Base-by-base conservation (phyloP, 2,888 invertebrate species). In the Apodemia mormo region DNA sequence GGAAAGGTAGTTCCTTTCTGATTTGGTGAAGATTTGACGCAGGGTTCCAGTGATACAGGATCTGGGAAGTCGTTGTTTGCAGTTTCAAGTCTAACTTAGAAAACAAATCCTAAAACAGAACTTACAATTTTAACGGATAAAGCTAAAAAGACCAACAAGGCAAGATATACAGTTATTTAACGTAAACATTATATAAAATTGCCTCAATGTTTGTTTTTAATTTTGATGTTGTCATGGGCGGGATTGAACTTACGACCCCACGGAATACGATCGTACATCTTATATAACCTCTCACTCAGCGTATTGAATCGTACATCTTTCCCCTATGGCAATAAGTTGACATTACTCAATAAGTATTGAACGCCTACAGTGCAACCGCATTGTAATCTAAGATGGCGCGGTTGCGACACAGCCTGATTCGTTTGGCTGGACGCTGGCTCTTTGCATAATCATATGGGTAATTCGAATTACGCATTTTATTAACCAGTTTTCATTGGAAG, bases 371-470 rank as follows among this genome's bases (percentile, higher is more conserved):
- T 37, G 33, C 61, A 61, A 7, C 61, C 61, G 33, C 33, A 61
- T 61, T 61, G 61, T 61, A 61, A 33, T 61, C 33, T 61, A 37
- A 61, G 61, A 61, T 61, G 61, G 61, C 14, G 14, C 10, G 33
- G 14, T 61, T 61, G 33, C 61, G 61, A 30, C 61, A 61, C 14
- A 33, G 61, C 33, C 37, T 33, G 58, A 61, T 61, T 61, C 30
- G 58, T 61, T 49, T 30, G 30, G 30, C 30, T 61, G 61, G 61
- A 61, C 61, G 61, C 33, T 37, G 30, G 30, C 30, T 33, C 33
- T 61, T 61, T 61, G 61, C 61, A 61, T 37, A 61, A 61, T 61
- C 61, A 33, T 61, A 61, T 14, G 61, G 61, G 61, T 61, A 61
- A 30, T 33, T 61, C 61, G 61, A 61, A 61, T 61, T 61, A 61